A percentile compares a stretch with the other conserved stretches of the same genome.
Conservation (phyloP, 1,140 invertebrate species). For the Eubasilissa regina region DNA sequence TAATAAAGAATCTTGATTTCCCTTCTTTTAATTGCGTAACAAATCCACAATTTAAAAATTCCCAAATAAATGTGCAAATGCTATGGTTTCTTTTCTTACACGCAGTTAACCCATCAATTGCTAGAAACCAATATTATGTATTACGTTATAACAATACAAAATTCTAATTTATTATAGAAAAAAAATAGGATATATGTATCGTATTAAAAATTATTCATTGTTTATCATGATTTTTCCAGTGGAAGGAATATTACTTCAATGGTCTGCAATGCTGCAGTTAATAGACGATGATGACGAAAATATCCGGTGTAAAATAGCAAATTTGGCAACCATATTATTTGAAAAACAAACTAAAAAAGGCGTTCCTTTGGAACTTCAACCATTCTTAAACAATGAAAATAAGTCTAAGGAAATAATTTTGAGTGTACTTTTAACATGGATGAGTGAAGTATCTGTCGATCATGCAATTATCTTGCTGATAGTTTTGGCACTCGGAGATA, state of each 20-base stretch:
- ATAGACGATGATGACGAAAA: constrained; percentile 64
- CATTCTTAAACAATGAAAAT: constrained; percentile 47
- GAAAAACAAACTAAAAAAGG: constrained; percentile 3
- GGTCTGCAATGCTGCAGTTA: constrained; percentile 61
- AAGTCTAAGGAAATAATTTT: constrained; percentile 48
- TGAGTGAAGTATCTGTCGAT: constrained; percentile 38
- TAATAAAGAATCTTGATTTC: too few relatives aligned
- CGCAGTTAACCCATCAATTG: too few relatives aligned
- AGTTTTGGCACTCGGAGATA: constrained; percentile 39
- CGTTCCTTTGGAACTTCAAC: neutral
- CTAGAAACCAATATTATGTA: too few relatives aligned
- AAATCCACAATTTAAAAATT: too few relatives aligned
- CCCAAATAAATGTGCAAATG: too few relatives aligned
- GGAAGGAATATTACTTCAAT: constrained; percentile 62
- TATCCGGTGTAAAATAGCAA: constrained; percentile 40
- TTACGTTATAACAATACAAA: too few relatives aligned
- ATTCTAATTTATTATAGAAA: too few relatives aligned
- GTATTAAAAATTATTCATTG: neutral
- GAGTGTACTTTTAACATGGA: constrained; percentile 24
- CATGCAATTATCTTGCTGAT: constrained; percentile 44
- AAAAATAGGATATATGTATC: neutral
- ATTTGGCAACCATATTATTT: constrained; percentile 35
- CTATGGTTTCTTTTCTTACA: too few relatives aligned
- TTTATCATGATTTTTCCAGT: constrained; percentile 61
- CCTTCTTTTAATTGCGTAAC: too few relatives aligned